Percentiles rank a stretch among this genome's conserved stretches.
phyloP scores from a whole-genome alignment of 2,888 invertebrate species.

The Lordiphosa andalusiaca region DNA sequence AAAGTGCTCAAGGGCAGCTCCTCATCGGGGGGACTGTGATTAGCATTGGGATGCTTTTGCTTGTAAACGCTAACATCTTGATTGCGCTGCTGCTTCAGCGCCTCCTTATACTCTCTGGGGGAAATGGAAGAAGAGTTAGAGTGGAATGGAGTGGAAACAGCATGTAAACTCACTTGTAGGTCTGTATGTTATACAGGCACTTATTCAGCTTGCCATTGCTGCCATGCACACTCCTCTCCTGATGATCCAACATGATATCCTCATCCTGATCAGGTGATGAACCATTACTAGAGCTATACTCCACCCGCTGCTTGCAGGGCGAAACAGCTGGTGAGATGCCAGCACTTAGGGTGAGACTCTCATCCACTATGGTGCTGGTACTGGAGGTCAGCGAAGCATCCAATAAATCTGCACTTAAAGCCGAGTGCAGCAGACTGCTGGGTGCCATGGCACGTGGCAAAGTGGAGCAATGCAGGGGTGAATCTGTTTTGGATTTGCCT shows the following conservation, averaged over 20 bases:
- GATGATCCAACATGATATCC: slow-evolving; percentile 73
- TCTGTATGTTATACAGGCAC: slow-evolving; percentile 79
- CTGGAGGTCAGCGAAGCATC: slow-evolving; percentile 77
- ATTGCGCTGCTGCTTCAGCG: slow-evolving; percentile 90
- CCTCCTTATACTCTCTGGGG: slow-evolving; percentile 93
- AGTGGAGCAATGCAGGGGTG: slow-evolving; percentile 68
- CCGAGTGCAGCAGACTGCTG: slow-evolving; percentile 38
- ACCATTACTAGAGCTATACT: slow-evolving; percentile 76
- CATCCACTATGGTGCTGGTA: slow-evolving; percentile 77
- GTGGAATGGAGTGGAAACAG: neutral
- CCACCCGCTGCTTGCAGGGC: slow-evolving; percentile 65
- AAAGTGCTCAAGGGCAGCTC: slow-evolving; percentile 50
- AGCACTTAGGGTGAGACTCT: slow-evolving; percentile 57
- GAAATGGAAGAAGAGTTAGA: slow-evolving; percentile 28
- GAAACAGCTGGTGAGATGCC: slow-evolving; percentile 54
- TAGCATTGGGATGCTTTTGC: slow-evolving; percentile 71
- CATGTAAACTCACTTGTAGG: slow-evolving; percentile 72
- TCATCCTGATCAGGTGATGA: slow-evolving; percentile 78
- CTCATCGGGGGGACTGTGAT: slow-evolving; percentile 66
- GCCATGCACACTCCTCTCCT: slow-evolving; percentile 57
- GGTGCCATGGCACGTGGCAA: slow-evolving; percentile 67
- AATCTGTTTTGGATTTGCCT: slow-evolving; percentile 78
- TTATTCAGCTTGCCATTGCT: slow-evolving; percentile 76
- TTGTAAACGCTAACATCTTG: slow-evolving; percentile 87
- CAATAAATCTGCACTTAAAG: slow-evolving; percentile 68